Evolutionary conservation across 1,140 invertebrate genomes (phyloP), one percentile per base, ranked within the genome.

Genomic region (Micrasema minimum): DNA sequence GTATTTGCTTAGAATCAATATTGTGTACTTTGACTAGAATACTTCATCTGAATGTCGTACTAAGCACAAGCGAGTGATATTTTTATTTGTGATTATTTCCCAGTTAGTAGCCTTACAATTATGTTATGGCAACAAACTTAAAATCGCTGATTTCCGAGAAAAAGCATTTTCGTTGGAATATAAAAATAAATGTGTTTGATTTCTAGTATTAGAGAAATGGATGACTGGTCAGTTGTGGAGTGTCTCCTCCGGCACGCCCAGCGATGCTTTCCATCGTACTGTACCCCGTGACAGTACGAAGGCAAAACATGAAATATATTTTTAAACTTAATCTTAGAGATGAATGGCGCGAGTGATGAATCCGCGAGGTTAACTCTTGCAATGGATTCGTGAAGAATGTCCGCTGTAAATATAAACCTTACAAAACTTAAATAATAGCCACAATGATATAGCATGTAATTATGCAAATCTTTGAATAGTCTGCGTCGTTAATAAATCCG

Each of bases 241-340:
- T 57, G 53, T 57, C n/a, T 4, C n/a, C 12, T 31, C 12, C 2
- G 18, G 12, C 50, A 22, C 18, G 26, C 50, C 18, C 50, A 51
- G 20, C n/a, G 50, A 22, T 22, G 26, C 50, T 51, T 51, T 22
- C n/a, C 12, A 23, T 22, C 18, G 22, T 51, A 23, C 50, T 23
- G 12, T n/a, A 23, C 22, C 50, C 26, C 26, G 50, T 51, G 53
- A 57, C 16, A 57, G 53, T 57, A 18, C 53, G 14, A 57, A 37
- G n/a, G 37, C 37, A 57, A 35, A 57, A 37, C 12, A 37, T 35
- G 12, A 57, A 37, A 57, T 57, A 57, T 57, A 57, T 57, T 57
- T 57, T 57, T 57, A 37, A 57, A 37, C 53, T 37, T 57, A 57
- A 57, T 57, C 26, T 57, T 57, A 57, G 53, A 37, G 20, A n/a